These are phyloP conservation scores for Tinamus major DNA, from an alignment of 2,797 vertebrate genomes.

Conservation along the genomic window DNA sequence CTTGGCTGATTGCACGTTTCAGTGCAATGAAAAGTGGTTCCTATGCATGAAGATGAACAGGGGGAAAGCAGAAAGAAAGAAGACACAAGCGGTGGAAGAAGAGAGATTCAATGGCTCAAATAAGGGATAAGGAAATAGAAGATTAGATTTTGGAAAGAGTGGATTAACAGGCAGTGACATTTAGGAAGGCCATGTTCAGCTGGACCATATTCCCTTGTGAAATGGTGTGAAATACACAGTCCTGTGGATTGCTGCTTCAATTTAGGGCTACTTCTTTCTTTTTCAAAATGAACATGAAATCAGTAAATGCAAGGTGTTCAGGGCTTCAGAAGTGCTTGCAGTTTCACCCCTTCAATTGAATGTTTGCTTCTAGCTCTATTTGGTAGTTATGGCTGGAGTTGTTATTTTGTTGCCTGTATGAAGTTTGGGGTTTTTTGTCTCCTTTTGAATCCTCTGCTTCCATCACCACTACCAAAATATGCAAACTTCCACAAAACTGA, in stretches of 20 bases:
- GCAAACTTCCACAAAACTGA: neutral
- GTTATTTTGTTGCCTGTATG: neutral
- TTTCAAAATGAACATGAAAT: neutral
- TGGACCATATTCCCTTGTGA: neutral
- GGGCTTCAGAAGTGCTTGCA: neutral
- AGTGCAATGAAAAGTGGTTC: neutral
- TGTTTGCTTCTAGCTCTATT: neutral
- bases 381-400: neutral
- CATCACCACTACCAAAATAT: neutral
- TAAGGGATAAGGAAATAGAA: neutral
- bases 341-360: neutral
- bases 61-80: neutral
- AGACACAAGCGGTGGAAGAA: neutral
- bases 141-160: neutral
- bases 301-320: neutral
- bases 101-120: neutral
- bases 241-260: neutral
- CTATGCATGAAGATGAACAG: neutral
- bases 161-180: neutral
- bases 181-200: neutral
- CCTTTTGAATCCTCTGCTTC: neutral
- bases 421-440: neutral
- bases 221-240: neutral
- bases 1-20: neutral
- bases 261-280: neutral